Percentiles rank a stretch among this genome's conserved stretches.
phyloP scores from a whole-genome alignment of 2,113 vertebrate genomes.

The Bufo bufo region DNA sequence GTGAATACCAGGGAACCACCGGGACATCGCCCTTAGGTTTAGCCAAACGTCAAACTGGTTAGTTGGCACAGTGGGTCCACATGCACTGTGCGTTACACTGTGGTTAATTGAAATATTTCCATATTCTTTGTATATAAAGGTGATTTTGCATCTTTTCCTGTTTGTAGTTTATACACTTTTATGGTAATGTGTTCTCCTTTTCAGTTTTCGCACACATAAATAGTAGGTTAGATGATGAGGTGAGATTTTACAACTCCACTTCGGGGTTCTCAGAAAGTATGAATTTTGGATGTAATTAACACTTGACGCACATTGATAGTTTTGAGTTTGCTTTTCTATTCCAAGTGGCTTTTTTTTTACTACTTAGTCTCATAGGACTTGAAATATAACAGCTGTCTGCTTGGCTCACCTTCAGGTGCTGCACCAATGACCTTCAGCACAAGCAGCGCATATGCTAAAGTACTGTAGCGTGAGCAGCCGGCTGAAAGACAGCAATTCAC shows the following conservation, averaged over 20 bases:
- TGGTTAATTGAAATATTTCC: neutral
- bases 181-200: neutral
- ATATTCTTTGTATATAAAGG: neutral
- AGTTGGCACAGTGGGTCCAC: too few species aligned
- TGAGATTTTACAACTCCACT: slow-evolving; percentile 7
- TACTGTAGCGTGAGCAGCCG: slow-evolving; percentile 42
- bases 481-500: slow-evolving; percentile 42
- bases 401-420: slow-evolving; percentile 51
- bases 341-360: slow-evolving; percentile 6
- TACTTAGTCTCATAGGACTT: slow-evolving; percentile 14
- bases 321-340: slow-evolving; percentile 18
- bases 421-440: slow-evolving; percentile 45
- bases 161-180: neutral
- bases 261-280: slow-evolving; percentile 1
- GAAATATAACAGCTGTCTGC: slow-evolving; percentile 37
- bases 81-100: too few species aligned
- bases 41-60: too few species aligned
- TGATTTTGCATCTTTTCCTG: neutral
- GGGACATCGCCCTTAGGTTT: too few species aligned
- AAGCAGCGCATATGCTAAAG: slow-evolving; percentile 45
- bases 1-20: too few species aligned
- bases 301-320: slow-evolving; percentile 37
- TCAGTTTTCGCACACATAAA: neutral
- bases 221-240: neutral
- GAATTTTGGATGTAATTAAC: slow-evolving; percentile 25